These are phyloP conservation scores for Rhagonycha lutea DNA, from an alignment of 2,888 invertebrate genomes.

Conservation along the genomic window DNA sequence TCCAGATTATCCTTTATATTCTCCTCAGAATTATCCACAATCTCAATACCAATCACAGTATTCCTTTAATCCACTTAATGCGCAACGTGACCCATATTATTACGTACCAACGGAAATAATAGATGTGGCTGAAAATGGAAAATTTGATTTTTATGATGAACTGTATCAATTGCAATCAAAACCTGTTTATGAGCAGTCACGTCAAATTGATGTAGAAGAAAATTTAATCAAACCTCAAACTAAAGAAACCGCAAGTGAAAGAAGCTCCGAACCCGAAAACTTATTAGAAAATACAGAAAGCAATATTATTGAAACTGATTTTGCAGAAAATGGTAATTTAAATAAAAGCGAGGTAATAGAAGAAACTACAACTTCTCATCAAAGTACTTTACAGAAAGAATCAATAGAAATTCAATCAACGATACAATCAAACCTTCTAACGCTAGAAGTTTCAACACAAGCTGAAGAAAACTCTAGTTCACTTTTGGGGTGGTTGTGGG, in stretches of 20 bases:
- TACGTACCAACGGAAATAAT: conserved; percentile 40
- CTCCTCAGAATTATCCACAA: not conserved
- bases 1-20: not conserved
- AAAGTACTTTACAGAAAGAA: not conserved
- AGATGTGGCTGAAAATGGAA: conserved; percentile 35
- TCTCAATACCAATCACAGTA: not conserved
- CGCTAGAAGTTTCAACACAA: not conserved
- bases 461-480: not conserved
- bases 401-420: not conserved
- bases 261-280: not conserved
- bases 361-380: not conserved
- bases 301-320: not conserved
- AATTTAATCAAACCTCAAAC: not conserved
- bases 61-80: not conserved
- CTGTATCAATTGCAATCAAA: not conserved
- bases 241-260: not conserved
- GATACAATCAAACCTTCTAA: not conserved
- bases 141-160: not conserved
- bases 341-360: not conserved
- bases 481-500: not conserved
- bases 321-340: not conserved
- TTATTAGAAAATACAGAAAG: not conserved
- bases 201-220: not conserved
- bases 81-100: conserved; percentile 29
- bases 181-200: not conserved